Percentiles rank a stretch among this genome's conserved stretches.
Evolutionary conservation across 2,888 invertebrate species (phyloP).

Genomic region (Cephus spinipes): DNA sequence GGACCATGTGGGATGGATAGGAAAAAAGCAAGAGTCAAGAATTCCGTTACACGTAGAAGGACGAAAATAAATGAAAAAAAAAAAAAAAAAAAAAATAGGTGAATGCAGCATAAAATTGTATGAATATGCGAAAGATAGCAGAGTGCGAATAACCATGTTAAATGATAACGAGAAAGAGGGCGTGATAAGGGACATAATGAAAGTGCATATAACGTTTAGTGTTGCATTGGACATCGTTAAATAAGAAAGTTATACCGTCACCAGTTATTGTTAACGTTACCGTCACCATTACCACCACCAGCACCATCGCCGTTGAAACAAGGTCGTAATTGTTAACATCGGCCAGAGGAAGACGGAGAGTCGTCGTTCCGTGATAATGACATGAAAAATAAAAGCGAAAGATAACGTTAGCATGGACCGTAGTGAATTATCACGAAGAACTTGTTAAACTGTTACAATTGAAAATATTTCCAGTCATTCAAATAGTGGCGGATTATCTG

Average conservation of each 20-base stretch:
- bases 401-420: not conserved
- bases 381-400: conserved; percentile 17
- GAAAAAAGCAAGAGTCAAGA: not conserved
- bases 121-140: not conserved
- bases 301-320: not conserved
- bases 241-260: conserved; percentile 10
- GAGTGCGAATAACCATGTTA: not conserved
- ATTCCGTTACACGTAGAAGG: not conserved
- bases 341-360: not conserved
- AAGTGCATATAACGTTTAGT: not conserved
- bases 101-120: not conserved
- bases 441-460: no score
- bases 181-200: not conserved
- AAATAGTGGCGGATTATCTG: no score
- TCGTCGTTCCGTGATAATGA: conserved; percentile 7
- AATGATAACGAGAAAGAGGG: not conserved
- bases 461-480: no score
- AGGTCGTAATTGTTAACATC: not conserved
- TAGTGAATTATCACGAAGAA: accelerated
- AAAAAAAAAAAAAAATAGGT: no score
- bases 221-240: not conserved
- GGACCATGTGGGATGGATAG: not conserved
- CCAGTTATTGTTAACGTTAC: conserved; percentile 13
- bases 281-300: conserved; percentile 6
- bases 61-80: not conserved